Conservation (phyloP, 2,888 invertebrate genomes). For the Argyresthia goedartella region DNA sequence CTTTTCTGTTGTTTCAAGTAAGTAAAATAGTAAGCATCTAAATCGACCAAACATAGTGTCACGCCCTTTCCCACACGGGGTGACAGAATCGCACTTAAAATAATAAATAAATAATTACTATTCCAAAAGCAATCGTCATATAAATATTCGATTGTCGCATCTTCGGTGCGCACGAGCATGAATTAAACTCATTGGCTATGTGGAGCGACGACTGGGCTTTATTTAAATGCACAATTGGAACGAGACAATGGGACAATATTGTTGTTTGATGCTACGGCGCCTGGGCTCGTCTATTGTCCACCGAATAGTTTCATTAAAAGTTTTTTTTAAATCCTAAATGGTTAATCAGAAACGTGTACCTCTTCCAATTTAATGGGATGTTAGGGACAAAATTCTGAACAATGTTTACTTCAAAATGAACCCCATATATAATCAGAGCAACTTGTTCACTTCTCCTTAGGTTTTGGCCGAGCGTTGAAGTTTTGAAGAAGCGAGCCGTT, state of each 20-base stretch:
- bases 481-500: too few species aligned
- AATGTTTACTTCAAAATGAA: too few species aligned
- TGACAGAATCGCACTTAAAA: neutral
- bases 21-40: neutral
- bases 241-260: slow-evolving; percentile 34
- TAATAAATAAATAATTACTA: neutral
- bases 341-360: too few species aligned
- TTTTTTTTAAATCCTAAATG: too few species aligned
- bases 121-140: neutral
- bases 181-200: slow-evolving; percentile 37
- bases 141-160: neutral
- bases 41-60: neutral
- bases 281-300: neutral
- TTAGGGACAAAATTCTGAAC: too few species aligned
- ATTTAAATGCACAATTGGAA: slow-evolving; percentile 35
- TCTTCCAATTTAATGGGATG: too few species aligned
- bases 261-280: slow-evolving; percentile 23
- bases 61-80: neutral
- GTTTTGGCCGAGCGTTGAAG: too few species aligned
- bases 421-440: too few species aligned
- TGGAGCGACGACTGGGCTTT: slow-evolving; percentile 28
- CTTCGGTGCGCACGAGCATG: slow-evolving; percentile 16
- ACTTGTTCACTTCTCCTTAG: too few species aligned
- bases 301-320: neutral
- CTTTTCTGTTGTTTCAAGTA: neutral